Evolutionary conservation across 2,797 vertebrate genomes (phyloP).

Genomic region (Acipenser ruthenus): DNA sequence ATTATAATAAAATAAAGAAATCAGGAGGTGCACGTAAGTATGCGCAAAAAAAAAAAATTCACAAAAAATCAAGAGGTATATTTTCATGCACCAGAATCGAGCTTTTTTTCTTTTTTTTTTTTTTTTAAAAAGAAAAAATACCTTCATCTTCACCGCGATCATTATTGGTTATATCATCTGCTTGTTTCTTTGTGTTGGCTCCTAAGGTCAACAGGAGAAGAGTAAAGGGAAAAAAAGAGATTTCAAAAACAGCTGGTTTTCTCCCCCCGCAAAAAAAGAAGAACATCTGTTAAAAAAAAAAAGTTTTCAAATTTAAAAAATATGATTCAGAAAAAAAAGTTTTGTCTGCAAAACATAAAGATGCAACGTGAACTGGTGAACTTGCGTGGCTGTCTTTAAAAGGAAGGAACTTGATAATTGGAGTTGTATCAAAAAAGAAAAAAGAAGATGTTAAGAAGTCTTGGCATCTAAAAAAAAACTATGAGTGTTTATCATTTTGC

Average conservation of each 20-base stretch:
- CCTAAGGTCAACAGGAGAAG: conserved; percentile 71
- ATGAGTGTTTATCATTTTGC: too few relatives aligned
- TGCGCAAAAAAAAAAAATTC: conserved; percentile 25
- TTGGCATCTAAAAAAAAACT: too few relatives aligned
- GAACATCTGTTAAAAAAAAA: conserved; percentile 20
- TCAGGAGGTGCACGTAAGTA: conserved; percentile 37
- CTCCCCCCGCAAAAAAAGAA: conserved; percentile 4
- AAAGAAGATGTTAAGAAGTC: too few relatives aligned
- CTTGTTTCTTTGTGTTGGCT: conserved; percentile 77
- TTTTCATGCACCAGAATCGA: conserved; percentile 73
- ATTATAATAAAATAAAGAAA: conserved; percentile 26
- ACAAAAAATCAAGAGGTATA: conserved; percentile 36
- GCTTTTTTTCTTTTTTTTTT: conserved; percentile 32
- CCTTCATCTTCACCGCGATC: conserved; percentile 79
- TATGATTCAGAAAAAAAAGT: conserved; percentile 28
- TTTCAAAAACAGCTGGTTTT: conserved; percentile 64
- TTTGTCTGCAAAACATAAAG: neutral
- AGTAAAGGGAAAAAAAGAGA: conserved; percentile 66
- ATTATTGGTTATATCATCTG: conserved; percentile 81
- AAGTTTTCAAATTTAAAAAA: conserved; percentile 20
- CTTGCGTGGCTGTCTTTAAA: neutral
- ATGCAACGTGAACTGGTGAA: neutral
- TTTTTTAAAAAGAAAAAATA: conserved; percentile 69
- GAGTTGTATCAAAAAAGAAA: neutral
- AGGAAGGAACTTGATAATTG: conserved; percentile 1